phyloP scores from a whole-genome alignment of 2,888 invertebrate genomes.

The Xestia sexstrigata region DNA sequence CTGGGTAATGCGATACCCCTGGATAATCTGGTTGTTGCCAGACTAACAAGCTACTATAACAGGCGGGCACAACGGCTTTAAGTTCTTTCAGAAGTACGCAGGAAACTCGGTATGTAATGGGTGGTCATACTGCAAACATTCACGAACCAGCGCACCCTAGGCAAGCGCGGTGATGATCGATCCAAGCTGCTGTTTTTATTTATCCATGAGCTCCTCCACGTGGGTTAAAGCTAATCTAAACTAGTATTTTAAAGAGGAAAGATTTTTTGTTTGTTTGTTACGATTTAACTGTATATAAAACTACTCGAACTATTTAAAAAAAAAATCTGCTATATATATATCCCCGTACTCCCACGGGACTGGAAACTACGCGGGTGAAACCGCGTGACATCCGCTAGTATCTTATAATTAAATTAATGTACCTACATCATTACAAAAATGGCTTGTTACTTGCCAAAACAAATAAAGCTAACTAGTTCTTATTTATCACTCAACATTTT shows the following conservation, averaged over 20 bases:
- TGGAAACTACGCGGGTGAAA: no score
- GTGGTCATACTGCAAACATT: background rate
- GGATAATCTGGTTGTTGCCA: background rate
- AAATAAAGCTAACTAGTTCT: slow-evolving; percentile 20
- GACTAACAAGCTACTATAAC: background rate
- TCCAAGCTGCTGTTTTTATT: background rate
- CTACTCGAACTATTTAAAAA: no score
- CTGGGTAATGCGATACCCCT: background rate
- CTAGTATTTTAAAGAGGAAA: no score
- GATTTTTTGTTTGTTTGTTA: no score
- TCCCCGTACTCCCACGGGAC: no score
- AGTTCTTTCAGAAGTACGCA: background rate
- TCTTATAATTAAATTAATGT: background rate
- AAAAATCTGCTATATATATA: no score
- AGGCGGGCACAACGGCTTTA: background rate
- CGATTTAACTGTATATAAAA: no score
- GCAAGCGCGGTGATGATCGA: background rate
- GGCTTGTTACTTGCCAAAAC: background rate
- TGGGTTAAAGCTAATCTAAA: background rate
- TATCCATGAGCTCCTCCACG: no score
- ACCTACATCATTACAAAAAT: background rate
- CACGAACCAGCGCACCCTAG: background rate
- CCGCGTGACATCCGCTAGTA: no score
- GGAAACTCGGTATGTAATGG: background rate
- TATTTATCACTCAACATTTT: slow-evolving; percentile 35